These are phyloP conservation scores for Aleiodes sp. DNA, from an alignment of 1,140 invertebrate genomes.

Conservation along the genomic window DNA sequence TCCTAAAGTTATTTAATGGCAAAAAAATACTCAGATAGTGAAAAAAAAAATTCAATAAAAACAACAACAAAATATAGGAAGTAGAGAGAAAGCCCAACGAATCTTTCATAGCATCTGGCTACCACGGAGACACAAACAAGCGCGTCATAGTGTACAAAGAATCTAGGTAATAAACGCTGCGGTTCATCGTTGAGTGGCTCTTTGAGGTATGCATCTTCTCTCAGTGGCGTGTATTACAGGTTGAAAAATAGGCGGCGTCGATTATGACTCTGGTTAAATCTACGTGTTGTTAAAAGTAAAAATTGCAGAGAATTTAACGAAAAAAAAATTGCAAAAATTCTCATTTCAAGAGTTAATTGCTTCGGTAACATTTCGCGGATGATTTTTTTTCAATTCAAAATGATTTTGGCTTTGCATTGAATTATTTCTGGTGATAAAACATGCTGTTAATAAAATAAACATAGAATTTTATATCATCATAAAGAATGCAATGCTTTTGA, in stretches of 20 bases:
- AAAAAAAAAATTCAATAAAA: neutral
- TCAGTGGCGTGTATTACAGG: neutral
- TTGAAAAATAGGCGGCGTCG: neutral
- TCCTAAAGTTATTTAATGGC: neutral
- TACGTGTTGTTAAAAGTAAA: neutral
- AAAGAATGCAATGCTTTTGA: no score
- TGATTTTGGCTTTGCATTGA: no score
- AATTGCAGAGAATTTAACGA: neutral
- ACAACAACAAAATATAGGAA: neutral
- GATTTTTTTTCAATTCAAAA: no score
- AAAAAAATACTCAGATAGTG: no score
- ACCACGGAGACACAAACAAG: neutral
- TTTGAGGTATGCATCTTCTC: no score
- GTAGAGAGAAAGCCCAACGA: neutral
- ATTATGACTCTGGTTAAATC: neutral
- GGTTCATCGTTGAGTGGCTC: conserved; percentile 2
- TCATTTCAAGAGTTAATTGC: no score
- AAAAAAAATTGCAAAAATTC: no score
- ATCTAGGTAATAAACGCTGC: conserved; percentile 12
- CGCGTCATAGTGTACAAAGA: conserved; percentile 9
- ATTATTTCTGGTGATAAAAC: no score
- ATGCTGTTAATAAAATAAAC: no score
- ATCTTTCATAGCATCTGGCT: neutral
- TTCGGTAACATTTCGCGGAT: no score
- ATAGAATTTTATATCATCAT: no score